Conservation (phyloP, 1,140 invertebrate genomes). For the Drosophila leontia region DNA sequence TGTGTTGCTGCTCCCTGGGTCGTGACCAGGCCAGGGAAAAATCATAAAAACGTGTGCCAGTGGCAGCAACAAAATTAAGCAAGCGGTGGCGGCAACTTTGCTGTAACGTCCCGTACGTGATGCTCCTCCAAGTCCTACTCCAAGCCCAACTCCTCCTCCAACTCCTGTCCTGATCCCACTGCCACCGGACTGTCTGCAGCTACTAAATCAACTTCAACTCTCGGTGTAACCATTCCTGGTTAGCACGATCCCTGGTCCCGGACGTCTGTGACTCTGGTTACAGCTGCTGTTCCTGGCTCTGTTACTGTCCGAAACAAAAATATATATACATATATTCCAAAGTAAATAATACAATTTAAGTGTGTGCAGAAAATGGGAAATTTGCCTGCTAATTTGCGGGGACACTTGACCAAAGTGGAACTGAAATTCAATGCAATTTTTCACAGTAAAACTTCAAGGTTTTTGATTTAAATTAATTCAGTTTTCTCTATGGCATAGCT, state of each 20-base stretch:
- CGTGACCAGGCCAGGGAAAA: constrained; percentile 10
- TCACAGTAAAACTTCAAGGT: background rate
- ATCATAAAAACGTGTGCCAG: constrained; percentile 65
- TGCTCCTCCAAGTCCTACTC: constrained; percentile 17
- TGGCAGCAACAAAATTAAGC: constrained; percentile 64
- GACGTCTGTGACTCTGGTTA: constrained; percentile 2
- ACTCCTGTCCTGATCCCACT: constrained; percentile 5
- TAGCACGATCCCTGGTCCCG: constrained; percentile 48
- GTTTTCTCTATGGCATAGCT: too few species aligned
- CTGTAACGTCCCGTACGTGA: constrained; percentile 74
- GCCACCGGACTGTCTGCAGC: constrained; percentile 73
- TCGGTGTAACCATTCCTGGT: constrained; percentile 19
- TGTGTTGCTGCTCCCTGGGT: constrained; percentile 11
- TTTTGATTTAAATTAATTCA: constrained; percentile 21
- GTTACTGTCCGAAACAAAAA: background rate
- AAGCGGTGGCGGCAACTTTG: constrained; percentile 64
- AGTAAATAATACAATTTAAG: constrained; percentile 17
- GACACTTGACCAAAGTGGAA: background rate
- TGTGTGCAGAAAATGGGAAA: background rate
- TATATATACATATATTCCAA: background rate
- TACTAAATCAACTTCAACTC: constrained; percentile 81
- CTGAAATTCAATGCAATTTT: background rate
- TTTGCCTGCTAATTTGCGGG: constrained; percentile 19
- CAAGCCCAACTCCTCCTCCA: constrained; percentile 3
- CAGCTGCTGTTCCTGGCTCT: constrained; percentile 1